These are phyloP conservation scores for Eristalinus aeneus DNA, from an alignment of 2,888 invertebrate genomes.

Conservation along the genomic window DNA sequence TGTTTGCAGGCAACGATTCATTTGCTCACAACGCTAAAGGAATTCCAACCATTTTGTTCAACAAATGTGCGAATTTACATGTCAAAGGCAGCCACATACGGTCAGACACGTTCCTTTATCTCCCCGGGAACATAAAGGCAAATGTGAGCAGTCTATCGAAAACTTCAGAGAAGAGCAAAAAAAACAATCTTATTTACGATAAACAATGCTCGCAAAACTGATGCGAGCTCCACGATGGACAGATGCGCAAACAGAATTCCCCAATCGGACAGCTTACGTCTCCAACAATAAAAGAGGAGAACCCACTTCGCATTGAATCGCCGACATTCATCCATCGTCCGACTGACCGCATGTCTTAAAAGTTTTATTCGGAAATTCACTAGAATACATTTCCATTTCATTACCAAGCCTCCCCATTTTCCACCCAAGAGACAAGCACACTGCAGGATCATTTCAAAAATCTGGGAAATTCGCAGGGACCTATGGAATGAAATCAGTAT, in stretches of 20 bases:
- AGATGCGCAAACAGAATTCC: background rate
- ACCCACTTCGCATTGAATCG: background rate
- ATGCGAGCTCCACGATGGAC: background rate
- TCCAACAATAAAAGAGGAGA: background rate
- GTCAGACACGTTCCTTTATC: too few relatives aligned
- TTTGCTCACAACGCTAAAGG: too few relatives aligned
- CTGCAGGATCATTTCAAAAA: background rate
- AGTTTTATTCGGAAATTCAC: background rate
- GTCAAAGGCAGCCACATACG: too few relatives aligned
- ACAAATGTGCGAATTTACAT: too few relatives aligned
- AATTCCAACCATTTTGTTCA: too few relatives aligned
- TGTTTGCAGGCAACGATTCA: too few relatives aligned
- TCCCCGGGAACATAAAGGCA: too few relatives aligned
- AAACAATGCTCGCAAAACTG: background rate
- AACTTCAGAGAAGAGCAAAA: background rate
- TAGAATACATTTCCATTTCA: constrained; percentile 7
- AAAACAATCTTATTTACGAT: background rate
- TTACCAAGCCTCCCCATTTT: background rate
- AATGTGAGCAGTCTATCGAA: background rate
- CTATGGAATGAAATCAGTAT: background rate
- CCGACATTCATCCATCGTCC: background rate
- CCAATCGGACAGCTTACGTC: background rate
- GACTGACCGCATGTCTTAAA: background rate
- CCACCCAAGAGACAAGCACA: background rate
- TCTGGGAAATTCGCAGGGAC: background rate